Base-by-base conservation (phyloP, 2,888 invertebrate genomes). In the Phortica magna region DNA sequence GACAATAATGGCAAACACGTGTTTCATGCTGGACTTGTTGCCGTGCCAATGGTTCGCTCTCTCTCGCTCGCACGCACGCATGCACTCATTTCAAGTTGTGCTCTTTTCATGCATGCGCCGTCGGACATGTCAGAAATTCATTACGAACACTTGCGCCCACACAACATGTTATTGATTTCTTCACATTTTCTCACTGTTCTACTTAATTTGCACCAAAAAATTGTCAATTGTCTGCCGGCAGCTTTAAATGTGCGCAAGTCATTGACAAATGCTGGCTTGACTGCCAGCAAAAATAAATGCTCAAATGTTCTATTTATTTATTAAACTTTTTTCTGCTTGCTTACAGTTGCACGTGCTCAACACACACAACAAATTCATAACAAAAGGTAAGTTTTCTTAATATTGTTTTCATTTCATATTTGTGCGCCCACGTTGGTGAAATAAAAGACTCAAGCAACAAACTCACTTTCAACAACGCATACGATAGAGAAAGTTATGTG, bases 381-480 rank as follows among this genome's bases (percentile, higher is more conserved):
- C 14, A 48, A 48, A 48, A 48, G 48, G 48, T 48, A 48, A 48
- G 48, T 12, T 9, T 14, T 12, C 7, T 2, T 48, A n/a, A n/a
- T n/a, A n/a, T 14, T 48, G 2, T 48, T 48, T 48, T 48, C 9
- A 12, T 12, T 48, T 0, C 48, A 48, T 48, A 48, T 48, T 12
- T 48, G 2, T 2, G 7, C 48, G 48, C 48, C 48, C 3, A 48
- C 48, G 7, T 14, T 48, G 2, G 9, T 61, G 75, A 76, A 70
- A 79, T 83, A 88, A 88, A 87, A 85, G 88, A 89, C 84, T 81
- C 84, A 43, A 86, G 78, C 80, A 53, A 48, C 78, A 77, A 57
- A 72, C 39, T 19, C 55, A 72, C 9, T 22, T 39, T 61, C 73
- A 73, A 64, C 14, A 76, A 71, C 43, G n/a, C n/a, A n/a, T n/a